Evolutionary conservation across 2,797 vertebrate genomes (phyloP).

Genomic region (Aldrovandia affinis): DNA sequence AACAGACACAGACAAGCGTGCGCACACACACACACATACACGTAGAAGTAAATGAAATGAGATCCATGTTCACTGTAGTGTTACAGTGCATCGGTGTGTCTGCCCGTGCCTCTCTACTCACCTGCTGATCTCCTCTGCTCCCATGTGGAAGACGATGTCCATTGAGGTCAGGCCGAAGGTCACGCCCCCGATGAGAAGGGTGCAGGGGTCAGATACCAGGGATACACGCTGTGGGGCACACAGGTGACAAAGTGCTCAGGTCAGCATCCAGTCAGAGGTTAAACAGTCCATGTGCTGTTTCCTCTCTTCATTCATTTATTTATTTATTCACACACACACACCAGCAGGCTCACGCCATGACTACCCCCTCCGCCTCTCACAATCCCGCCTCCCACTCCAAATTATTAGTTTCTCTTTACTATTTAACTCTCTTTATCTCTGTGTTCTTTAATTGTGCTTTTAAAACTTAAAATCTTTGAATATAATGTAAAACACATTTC

Average conservation of each 20-base stretch:
- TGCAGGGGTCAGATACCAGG: slow-evolving; percentile 88
- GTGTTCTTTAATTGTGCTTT: too few relatives aligned
- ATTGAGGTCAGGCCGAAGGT: slow-evolving; percentile 87
- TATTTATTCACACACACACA: neutral
- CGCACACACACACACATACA: neutral
- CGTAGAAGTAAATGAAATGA: neutral
- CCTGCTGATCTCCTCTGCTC: slow-evolving; percentile 92
- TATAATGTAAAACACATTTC: neutral
- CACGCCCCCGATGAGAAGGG: slow-evolving; percentile 80
- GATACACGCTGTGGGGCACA: slow-evolving; percentile 74
- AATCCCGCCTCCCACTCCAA: neutral
- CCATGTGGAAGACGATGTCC: slow-evolving; percentile 90
- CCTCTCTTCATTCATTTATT: neutral
- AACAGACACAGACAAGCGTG: neutral
- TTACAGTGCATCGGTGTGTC: too few relatives aligned
- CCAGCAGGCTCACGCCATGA: neutral
- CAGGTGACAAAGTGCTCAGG: neutral
- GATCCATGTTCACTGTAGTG: too few relatives aligned
- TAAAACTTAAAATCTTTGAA: neutral
- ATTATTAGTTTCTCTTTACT: too few relatives aligned
- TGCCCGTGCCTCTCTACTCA: slow-evolving; percentile 51
- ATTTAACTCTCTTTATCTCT: too few relatives aligned
- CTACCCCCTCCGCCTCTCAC: neutral
- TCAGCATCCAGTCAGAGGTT: neutral
- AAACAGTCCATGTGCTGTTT: neutral